Conservation (phyloP, 1,140 invertebrate genomes). For the Cherax destructor region DNA sequence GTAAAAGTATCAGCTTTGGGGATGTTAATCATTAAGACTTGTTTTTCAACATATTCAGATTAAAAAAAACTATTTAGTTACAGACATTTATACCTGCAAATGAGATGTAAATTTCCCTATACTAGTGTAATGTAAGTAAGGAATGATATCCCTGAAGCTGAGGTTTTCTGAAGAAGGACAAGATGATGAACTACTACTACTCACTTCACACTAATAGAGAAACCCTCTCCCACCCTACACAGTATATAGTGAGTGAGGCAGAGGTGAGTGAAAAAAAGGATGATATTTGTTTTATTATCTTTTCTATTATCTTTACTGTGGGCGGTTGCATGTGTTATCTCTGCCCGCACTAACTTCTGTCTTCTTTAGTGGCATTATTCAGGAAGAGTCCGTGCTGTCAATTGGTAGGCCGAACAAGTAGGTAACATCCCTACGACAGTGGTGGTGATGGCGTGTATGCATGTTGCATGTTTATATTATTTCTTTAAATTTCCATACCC, state of each 20-base stretch:
- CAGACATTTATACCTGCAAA: slow-evolving; percentile 1
- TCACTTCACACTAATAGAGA: slow-evolving; percentile 37
- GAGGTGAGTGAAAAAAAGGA: slow-evolving; percentile 56
- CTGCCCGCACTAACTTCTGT: slow-evolving; percentile 72
- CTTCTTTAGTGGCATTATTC: slow-evolving; percentile 95
- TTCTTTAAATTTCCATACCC: slow-evolving; percentile 57
- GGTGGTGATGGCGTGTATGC: slow-evolving; percentile 67
- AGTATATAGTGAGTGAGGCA: slow-evolving; percentile 50
- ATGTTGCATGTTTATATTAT: slow-evolving; percentile 62
- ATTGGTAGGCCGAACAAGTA: slow-evolving; percentile 98
- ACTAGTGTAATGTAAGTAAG: slow-evolving; percentile 8
- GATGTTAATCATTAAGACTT: slow-evolving; percentile 15
- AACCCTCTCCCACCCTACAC: slow-evolving; percentile 18
- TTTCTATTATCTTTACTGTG: slow-evolving; percentile 54
- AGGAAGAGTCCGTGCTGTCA: slow-evolving; percentile 99
- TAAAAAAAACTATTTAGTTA: background rate
- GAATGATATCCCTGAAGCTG: slow-evolving; percentile 32
- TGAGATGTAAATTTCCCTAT: slow-evolving; percentile 5
- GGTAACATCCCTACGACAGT: slow-evolving; percentile 77
- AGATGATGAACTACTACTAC: slow-evolving; percentile 8
- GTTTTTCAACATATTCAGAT: background rate
- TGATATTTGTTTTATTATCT: slow-evolving; percentile 41
- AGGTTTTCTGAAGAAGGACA: slow-evolving; percentile 15
- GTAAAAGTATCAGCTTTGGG: slow-evolving; percentile 31
- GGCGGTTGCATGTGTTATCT: slow-evolving; percentile 68